Base-by-base conservation (phyloP, 1,140 invertebrate genomes). In the Drosophila kikkawai region DNA sequence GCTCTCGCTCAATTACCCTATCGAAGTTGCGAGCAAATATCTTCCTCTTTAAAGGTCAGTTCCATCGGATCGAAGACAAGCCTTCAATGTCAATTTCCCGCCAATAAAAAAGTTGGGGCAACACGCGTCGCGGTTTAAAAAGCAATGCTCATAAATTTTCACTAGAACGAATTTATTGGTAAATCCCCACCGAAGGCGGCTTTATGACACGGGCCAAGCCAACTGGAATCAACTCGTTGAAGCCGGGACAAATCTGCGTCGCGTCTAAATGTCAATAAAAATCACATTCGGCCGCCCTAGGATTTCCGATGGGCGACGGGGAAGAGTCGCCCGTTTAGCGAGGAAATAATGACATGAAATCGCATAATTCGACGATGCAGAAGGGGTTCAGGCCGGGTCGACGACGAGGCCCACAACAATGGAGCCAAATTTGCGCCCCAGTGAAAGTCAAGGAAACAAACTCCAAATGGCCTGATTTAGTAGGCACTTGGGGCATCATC, bases 141-240 rank as follows among this genome's bases (percentile, higher is more conserved):
- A 79, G 70, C 86, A 90, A 88, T 88, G 85, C 44, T 79, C 81
- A 85, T 88, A 88, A 88, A 88, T 88, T 88, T 88, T 88, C 85
- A 88, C 85, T 88, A 88, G 86, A 88, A 85, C 70, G 86, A 85
- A 88, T 90, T 88, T 90, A 88, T 88, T 91, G 85, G 81, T 61
- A 88, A 87, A 82, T 82, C 83, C 75, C 55, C 66, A 32, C 51
- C 64, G 15, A 47, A 67, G 42, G 44, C 48, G 53, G 71, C 83
- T 90, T 88, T 88, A 85, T 88, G 85, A 85, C 79, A 90, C 68
- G 66, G 63, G 47, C 64, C 55, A 70, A 41, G 64, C 59, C 47
- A 39, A 79, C 56, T 56, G 79, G 79, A 66, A 74, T 74, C 76
- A 87, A 87, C 84, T 70, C 84, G 68, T 90, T 90, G 81, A 88